A percentile compares a stretch with the other conserved stretches of the same genome.
These are phyloP conservation scores for Noctua comes DNA, from an alignment of 2,888 invertebrate species.

Conservation along the genomic window DNA sequence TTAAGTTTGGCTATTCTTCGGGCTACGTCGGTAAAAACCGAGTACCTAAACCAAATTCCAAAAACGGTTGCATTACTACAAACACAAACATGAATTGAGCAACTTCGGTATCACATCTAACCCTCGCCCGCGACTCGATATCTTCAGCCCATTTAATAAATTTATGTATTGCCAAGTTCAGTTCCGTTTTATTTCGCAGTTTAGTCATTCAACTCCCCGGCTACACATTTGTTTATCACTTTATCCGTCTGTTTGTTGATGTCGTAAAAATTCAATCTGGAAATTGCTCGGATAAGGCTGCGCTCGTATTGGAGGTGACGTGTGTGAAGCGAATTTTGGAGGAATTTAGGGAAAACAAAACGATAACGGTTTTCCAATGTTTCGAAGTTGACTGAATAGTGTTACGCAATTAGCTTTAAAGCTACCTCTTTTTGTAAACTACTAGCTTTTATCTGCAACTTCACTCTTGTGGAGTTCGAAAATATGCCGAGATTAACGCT, in stretches of 20 bases:
- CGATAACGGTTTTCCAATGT: background rate
- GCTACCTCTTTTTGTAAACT: too few species aligned
- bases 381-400: background rate
- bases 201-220: conserved; percentile 71
- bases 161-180: conserved; percentile 69
- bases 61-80: background rate
- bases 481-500: background rate
- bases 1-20: too few species aligned
- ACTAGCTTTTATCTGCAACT: background rate
- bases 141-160: conserved; percentile 68
- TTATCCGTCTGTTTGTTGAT: conserved; percentile 77
- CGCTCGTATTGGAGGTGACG: conserved; percentile 54
- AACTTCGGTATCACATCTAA: conserved; percentile 10
- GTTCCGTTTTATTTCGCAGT: conserved; percentile 70
- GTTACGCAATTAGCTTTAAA: too few species aligned
- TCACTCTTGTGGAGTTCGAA: background rate
- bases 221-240: conserved; percentile 84
- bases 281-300: conserved; percentile 80
- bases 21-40: too few species aligned
- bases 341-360: background rate
- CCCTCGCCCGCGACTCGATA: conserved; percentile 50
- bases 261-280: conserved; percentile 88
- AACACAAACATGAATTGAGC: conserved; percentile 4
- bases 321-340: background rate
- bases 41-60: background rate